These are phyloP conservation scores for Coelopa pilipes DNA, from an alignment of 2,888 invertebrate species.

Conservation along the genomic window DNA sequence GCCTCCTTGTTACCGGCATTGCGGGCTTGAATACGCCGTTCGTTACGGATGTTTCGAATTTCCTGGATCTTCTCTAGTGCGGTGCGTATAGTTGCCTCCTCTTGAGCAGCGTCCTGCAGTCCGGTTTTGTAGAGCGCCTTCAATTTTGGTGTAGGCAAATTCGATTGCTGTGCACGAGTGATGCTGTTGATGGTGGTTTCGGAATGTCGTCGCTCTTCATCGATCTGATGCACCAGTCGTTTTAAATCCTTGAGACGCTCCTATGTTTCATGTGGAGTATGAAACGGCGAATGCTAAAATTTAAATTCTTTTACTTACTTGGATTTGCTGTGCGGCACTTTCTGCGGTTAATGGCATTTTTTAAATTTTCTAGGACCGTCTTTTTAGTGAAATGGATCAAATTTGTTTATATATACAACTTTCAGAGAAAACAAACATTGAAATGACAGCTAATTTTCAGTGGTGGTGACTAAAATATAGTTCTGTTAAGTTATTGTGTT, in stretches of 20 bases:
- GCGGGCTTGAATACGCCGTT: conserved; percentile 85
- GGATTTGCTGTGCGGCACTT: conserved; percentile 41
- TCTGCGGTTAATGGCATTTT: conserved; percentile 42
- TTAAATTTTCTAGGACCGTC: neutral
- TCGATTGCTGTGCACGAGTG: conserved; percentile 76
- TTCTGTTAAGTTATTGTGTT: too few relatives aligned
- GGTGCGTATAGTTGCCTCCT: conserved; percentile 83
- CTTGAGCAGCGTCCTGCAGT: conserved; percentile 83
- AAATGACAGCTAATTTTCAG: too few relatives aligned
- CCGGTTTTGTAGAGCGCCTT: conserved; percentile 84
- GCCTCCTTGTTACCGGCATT: conserved; percentile 91
- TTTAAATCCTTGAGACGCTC: conserved; percentile 84
- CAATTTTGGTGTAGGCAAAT: conserved; percentile 75
- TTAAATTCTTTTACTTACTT: conserved; percentile 22
- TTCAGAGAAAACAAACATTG: too few relatives aligned
- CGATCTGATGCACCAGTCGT: conserved; percentile 81
- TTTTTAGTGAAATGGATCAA: too few relatives aligned
- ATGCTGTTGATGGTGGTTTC: conserved; percentile 85
- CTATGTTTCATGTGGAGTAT: conserved; percentile 61
- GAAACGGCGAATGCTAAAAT: neutral
- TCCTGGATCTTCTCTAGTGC: conserved; percentile 89
- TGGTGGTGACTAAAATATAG: too few relatives aligned
- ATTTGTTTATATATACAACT: too few relatives aligned
- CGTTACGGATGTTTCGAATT: conserved; percentile 88
- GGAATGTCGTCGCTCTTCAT: conserved; percentile 80